Percentiles rank a stretch among this genome's conserved stretches.
Conservation (phyloP, 2,797 vertebrate genomes). For the Triplophysa yarkandensis region DNA sequence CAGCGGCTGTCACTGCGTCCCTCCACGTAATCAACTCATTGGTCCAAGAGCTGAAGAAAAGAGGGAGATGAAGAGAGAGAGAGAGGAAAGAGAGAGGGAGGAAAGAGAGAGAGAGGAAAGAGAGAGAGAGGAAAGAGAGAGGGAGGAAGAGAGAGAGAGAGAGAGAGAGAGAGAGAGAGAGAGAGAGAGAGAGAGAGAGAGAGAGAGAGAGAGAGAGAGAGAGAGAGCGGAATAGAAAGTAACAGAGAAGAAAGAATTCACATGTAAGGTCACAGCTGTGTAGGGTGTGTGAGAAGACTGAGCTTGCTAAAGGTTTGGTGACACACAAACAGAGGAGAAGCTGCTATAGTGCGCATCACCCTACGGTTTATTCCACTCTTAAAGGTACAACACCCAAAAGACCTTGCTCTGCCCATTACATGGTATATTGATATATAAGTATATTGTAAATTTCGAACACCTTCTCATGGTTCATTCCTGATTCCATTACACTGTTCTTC, state of each 20-base stretch:
- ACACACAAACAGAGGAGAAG: slow-evolving; percentile 12
- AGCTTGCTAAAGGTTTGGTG: slow-evolving; percentile 34
- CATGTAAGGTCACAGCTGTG: slow-evolving; percentile 55
- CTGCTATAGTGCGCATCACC: slow-evolving; percentile 26
- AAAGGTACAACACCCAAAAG: slow-evolving; percentile 39
- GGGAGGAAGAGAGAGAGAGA: slow-evolving; percentile 15
- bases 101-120: slow-evolving; percentile 2
- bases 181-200: neutral
- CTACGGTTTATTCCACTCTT: slow-evolving; percentile 38
- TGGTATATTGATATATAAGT: neutral
- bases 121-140: neutral
- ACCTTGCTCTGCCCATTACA: neutral
- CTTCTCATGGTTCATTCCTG: too few species aligned
- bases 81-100: neutral
- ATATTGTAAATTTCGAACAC: neutral
- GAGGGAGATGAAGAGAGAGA: slow-evolving; percentile 12
- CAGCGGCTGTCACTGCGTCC: slow-evolving; percentile 57
- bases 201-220: slow-evolving; percentile 26
- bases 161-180: slow-evolving; percentile 14
- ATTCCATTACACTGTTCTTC: too few species aligned
- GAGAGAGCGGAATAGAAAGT: slow-evolving; percentile 5
- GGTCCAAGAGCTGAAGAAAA: slow-evolving; percentile 38
- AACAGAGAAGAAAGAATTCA: slow-evolving; percentile 35
- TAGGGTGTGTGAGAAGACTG: slow-evolving; percentile 35
- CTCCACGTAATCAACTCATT: slow-evolving; percentile 44